phyloP scores from a whole-genome alignment of 2,888 invertebrate genomes.

The Nephrotoma appendiculata region DNA sequence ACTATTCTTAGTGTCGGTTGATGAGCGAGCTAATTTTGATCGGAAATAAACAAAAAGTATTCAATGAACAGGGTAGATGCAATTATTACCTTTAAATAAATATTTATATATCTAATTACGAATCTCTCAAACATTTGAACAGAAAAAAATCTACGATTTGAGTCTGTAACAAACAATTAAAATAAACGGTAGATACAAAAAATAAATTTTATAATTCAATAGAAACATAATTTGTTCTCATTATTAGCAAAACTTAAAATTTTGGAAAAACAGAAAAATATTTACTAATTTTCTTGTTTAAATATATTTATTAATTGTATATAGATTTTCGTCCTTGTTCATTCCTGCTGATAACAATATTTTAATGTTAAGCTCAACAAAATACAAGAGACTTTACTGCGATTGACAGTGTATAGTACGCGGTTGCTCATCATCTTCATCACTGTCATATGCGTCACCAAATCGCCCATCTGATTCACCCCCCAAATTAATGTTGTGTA shows the following conservation, averaged over 20 bases:
- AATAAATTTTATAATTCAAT: background rate
- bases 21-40: background rate
- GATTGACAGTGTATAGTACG: constrained; percentile 59
- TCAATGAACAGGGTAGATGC: background rate
- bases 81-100: background rate
- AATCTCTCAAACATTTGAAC: background rate
- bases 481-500: constrained; percentile 57
- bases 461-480: constrained; percentile 36
- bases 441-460: constrained; percentile 58
- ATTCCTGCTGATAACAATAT: background rate
- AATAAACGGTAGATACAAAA: background rate
- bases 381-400: constrained; percentile 39
- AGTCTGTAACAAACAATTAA: background rate
- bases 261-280: background rate
- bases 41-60: background rate
- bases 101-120: background rate
- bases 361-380: background rate
- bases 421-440: constrained; percentile 41
- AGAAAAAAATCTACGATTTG: background rate
- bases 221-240: background rate
- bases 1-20: background rate
- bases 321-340: background rate
- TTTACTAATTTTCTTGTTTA: background rate
- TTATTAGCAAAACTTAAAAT: background rate
- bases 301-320: background rate